phyloP scores from a whole-genome alignment of 1,140 invertebrate species.

The Chelonus insularis region DNA sequence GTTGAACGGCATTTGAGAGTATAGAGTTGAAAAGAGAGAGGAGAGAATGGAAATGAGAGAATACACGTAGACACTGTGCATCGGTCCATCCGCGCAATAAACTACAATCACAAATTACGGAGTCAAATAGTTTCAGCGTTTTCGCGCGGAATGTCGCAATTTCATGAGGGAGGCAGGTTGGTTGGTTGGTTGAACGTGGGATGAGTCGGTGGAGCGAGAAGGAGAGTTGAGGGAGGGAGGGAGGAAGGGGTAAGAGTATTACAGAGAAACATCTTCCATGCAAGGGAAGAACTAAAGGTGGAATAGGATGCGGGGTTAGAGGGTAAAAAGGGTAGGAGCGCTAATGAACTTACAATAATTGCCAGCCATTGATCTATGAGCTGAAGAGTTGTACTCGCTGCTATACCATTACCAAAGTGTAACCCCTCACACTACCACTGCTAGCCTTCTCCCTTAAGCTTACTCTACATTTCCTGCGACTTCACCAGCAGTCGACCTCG shows the following conservation, averaged over 20 bases:
- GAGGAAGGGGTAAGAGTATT: conserved; percentile 13
- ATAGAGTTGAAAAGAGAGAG: background rate
- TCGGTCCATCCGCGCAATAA: conserved; percentile 58
- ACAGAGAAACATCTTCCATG: conserved; percentile 19
- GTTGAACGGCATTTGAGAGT: background rate
- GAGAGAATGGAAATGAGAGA: background rate
- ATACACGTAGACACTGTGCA: conserved; percentile 3
- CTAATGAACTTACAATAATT: conserved; percentile 62
- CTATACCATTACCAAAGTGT: too few species aligned
- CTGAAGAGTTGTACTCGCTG: background rate
- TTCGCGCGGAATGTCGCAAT: conserved; percentile 60
- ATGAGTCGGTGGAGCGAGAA: conserved; percentile 26
- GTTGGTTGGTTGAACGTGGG: conserved; percentile 27
- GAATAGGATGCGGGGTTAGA: conserved; percentile 15
- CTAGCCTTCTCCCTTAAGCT: background rate
- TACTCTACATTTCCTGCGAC: too few species aligned
- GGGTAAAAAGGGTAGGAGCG: conserved; percentile 35
- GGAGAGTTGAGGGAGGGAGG: conserved; percentile 17
- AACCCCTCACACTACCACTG: conserved; percentile 7
- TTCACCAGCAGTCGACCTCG: background rate
- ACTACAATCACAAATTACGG: conserved; percentile 62
- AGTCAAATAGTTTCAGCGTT: conserved; percentile 61
- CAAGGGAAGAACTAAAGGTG: conserved; percentile 18
- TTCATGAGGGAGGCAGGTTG: conserved; percentile 50
- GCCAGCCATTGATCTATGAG: conserved; percentile 19